Percentiles rank a stretch among this genome's conserved stretches.
Evolutionary conservation across 2,797 vertebrate genomes (phyloP).

Genomic region (Lagocephalus sceleratus): DNA sequence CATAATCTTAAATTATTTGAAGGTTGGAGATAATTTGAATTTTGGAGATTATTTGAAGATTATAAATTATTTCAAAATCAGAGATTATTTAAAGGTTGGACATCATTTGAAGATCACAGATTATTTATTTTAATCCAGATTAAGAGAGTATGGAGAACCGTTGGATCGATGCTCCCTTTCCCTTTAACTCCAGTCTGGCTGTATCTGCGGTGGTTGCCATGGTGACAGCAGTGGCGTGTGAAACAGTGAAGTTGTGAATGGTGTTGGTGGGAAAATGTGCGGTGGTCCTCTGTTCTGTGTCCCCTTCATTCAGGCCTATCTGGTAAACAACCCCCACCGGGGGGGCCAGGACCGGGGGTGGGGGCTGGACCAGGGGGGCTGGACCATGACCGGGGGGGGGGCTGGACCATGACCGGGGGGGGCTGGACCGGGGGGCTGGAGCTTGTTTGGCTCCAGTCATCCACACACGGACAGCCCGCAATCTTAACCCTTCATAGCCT

Average conservation of each 20-base stretch:
- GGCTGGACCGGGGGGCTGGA: conserved; percentile 20
- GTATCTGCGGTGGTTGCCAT: conserved; percentile 30
- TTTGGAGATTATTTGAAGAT: no score
- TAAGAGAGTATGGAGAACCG: no score
- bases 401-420: conserved; percentile 1
- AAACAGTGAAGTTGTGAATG: conserved; percentile 52
- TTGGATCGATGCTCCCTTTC: no score
- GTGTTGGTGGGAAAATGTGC: conserved; percentile 48
- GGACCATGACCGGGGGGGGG: conserved; percentile 15
- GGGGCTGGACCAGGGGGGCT: conserved; percentile 63
- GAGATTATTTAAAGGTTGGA: no score
- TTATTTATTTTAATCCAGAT: no score
- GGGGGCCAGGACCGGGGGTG: conserved; percentile 41
- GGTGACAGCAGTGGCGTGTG: conserved; percentile 33
- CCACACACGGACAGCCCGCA: conserved; percentile 54
- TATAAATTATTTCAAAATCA: no score
- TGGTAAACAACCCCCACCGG: conserved; percentile 47
- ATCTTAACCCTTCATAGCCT: conserved; percentile 56
- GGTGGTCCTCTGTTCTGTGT: conserved; percentile 12
- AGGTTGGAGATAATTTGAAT: no score
- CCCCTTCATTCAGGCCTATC: conserved; percentile 37
- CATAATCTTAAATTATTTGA: no score
- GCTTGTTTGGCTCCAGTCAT: conserved; percentile 74
- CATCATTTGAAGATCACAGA: no score
- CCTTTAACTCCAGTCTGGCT: no score